Percentiles rank a stretch among this genome's conserved stretches.
phyloP scores from a whole-genome alignment of 2,797 vertebrate genomes.

The Astyanax mexicanus region DNA sequence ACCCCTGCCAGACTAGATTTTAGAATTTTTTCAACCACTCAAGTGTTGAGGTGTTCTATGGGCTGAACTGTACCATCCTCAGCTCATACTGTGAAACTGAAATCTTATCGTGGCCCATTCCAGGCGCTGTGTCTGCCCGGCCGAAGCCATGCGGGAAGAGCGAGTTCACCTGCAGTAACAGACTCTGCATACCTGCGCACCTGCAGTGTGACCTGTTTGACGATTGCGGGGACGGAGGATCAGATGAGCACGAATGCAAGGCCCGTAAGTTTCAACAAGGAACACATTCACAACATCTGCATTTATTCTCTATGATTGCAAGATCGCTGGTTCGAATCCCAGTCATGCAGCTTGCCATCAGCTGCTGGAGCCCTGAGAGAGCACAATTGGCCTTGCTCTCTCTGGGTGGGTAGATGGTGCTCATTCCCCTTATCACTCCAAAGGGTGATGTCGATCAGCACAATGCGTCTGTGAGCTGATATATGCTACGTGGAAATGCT shows the following conservation, averaged over 20 bases:
- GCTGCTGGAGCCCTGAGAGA: too few species aligned
- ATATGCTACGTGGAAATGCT: too few species aligned
- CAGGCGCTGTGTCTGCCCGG: constrained; percentile 83
- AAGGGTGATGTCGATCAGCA: too few species aligned
- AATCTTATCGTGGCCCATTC: constrained; percentile 50
- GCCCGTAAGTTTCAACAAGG: constrained; percentile 89
- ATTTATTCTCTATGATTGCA: too few species aligned
- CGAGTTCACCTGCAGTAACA: constrained; percentile 91
- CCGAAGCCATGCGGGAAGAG: constrained; percentile 91
- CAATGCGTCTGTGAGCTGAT: too few species aligned
- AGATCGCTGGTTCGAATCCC: too few species aligned
- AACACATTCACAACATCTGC: too few species aligned
- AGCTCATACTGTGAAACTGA: constrained; percentile 7
- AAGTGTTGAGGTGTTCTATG: neutral
- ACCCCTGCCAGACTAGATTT: neutral
- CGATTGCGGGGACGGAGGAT: constrained; percentile 93
- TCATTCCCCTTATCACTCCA: too few species aligned
- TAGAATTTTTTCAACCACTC: constrained; percentile 3
- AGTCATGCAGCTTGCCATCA: too few species aligned
- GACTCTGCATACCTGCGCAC: constrained; percentile 86
- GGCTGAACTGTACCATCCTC: neutral
- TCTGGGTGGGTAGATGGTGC: too few species aligned
- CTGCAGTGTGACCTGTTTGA: constrained; percentile 93
- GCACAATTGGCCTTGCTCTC: too few species aligned
- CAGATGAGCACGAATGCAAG: constrained; percentile 93